Conservation (phyloP, 2,888 invertebrate genomes). For the Spilarctia lutea region DNA sequence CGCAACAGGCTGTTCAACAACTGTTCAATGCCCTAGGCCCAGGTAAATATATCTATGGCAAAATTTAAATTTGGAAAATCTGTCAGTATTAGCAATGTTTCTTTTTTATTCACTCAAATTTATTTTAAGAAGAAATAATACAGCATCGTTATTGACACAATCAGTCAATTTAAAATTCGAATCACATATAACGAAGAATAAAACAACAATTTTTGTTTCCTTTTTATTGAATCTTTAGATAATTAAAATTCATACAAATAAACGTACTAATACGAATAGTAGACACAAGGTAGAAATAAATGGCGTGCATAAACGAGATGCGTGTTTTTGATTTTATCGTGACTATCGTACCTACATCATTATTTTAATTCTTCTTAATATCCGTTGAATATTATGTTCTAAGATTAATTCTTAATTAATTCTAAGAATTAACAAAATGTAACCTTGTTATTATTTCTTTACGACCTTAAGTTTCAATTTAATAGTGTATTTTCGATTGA, state of each 20-base stretch:
- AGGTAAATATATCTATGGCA: slow-evolving; percentile 61
- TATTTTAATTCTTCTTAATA: not conserved
- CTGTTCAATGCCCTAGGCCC: slow-evolving; percentile 88
- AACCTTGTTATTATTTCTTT: not conserved
- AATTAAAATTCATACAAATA: not conserved
- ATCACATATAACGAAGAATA: not conserved
- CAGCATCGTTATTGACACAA: too few species aligned
- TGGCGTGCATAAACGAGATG: not conserved
- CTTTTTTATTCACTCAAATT: not conserved
- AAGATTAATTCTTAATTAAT: too few species aligned
- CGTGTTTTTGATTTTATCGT: not conserved
- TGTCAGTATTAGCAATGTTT: too few species aligned
- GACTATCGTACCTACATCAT: not conserved
- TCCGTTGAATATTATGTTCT: not conserved
- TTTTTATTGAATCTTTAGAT: not conserved
- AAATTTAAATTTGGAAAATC: not conserved
- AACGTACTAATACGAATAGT: not conserved
- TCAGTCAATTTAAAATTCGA: too few species aligned
- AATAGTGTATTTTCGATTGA: slow-evolving; percentile 19
- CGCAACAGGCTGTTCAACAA: slow-evolving; percentile 88
- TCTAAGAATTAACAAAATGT: not conserved
- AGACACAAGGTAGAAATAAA: not conserved
- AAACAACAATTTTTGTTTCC: not conserved
- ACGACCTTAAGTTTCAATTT: not conserved
- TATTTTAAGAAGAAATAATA: too few species aligned